A percentile compares a stretch with the other conserved stretches of the same genome.
phyloP scores from a whole-genome alignment of 2,797 vertebrate species.

The Phrynocephalus forsythii region DNA sequence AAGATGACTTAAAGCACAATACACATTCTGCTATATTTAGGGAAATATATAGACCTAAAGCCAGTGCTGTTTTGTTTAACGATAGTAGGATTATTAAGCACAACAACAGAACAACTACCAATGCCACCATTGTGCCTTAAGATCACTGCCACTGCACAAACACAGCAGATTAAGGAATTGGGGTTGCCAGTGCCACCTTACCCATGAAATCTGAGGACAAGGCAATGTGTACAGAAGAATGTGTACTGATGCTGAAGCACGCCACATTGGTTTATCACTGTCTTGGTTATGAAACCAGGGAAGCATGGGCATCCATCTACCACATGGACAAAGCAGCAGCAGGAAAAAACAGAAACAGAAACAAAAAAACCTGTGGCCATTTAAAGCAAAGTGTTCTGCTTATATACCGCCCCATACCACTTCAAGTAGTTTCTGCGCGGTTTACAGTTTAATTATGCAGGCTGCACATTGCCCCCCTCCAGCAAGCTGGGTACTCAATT shows the following conservation, averaged over 20 bases:
- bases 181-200: background rate
- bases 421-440: too few species aligned
- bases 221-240: background rate
- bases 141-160: background rate
- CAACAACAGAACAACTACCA: constrained; percentile 5
- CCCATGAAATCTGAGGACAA: background rate
- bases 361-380: background rate
- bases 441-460: too few species aligned
- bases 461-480: too few species aligned
- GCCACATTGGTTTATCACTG: too few species aligned
- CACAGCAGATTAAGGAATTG: background rate
- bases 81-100: background rate
- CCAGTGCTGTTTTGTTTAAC: constrained; percentile 16
- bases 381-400: background rate
- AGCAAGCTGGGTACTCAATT: too few species aligned
- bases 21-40: constrained; percentile 4
- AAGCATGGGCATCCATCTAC: background rate
- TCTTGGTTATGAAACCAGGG: background rate
- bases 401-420: too few species aligned
- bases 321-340: background rate
- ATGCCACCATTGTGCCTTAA: background rate
- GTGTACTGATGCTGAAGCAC: background rate
- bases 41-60: background rate
- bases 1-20: constrained; percentile 18
- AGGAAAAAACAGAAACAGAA: too few species aligned